These are phyloP conservation scores for Etia nguti DNA, from an alignment of 2,113 vertebrate species.

Conservation along the genomic window DNA sequence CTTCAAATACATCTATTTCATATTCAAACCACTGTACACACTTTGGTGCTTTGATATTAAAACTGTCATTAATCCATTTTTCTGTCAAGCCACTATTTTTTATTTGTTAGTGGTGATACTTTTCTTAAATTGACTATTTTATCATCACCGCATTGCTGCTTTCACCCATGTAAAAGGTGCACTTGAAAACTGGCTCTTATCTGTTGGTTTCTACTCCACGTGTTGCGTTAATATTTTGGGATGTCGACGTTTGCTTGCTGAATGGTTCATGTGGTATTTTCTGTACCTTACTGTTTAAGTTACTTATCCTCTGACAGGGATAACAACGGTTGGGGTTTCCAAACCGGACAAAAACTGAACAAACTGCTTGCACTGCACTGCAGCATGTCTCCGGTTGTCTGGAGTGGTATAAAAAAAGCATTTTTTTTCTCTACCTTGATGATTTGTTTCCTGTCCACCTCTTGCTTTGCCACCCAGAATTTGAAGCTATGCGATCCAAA, in stretches of 20 bases:
- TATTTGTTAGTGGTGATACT: background rate
- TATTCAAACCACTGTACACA: background rate
- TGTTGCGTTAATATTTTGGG: background rate
- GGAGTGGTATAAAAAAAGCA: background rate
- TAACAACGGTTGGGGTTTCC: background rate
- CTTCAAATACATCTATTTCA: background rate
- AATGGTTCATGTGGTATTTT: background rate
- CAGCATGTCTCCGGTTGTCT: background rate
- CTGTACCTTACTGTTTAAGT: background rate
- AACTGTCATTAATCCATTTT: background rate
- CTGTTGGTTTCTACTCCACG: background rate
- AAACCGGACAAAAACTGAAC: background rate
- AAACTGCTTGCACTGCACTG: background rate
- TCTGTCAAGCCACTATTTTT: rapidly evolving
- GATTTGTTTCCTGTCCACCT: conserved; percentile 16
- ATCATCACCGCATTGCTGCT: background rate
- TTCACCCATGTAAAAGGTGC: background rate
- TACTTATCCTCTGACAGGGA: background rate
- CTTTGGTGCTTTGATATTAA: rapidly evolving
- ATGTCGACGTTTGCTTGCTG: background rate
- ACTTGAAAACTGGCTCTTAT: background rate
- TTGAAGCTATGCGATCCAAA: conserved; percentile 45
- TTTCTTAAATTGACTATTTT: background rate
- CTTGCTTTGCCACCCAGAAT: conserved; percentile 33
- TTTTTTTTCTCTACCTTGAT: background rate